Evolutionary conservation across 2,888 invertebrate genomes (phyloP).

Genomic region (Mythimna albipuncta): DNA sequence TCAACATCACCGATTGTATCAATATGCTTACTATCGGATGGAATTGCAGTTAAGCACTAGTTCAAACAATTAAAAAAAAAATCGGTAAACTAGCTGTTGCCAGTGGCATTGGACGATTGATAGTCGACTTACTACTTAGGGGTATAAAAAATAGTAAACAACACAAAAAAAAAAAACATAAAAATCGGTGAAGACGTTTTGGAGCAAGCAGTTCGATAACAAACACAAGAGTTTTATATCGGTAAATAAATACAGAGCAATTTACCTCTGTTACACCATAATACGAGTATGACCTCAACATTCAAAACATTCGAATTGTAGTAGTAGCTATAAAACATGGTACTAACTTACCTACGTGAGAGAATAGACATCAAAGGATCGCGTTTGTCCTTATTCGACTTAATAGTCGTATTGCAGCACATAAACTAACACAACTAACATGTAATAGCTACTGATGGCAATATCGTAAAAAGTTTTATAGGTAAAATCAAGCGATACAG

Average conservation of each 20-base stretch:
- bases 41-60: too few species aligned
- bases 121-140: too few species aligned
- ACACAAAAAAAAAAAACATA: too few species aligned
- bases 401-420: conserved; percentile 5
- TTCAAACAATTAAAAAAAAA: too few species aligned
- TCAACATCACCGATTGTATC: too few species aligned
- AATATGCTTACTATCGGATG: too few species aligned
- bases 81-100: too few species aligned
- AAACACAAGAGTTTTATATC: neutral
- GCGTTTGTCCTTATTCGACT: conserved; percentile 3
- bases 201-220: neutral
- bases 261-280: conserved; percentile 1
- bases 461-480: conserved; percentile 42
- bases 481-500: conserved; percentile 18
- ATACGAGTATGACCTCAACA: neutral
- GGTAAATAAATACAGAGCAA: neutral
- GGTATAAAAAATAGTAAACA: too few species aligned
- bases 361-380: conserved; percentile 27
- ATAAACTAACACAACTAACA: conserved; percentile 6
- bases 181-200: too few species aligned
- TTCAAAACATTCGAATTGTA: neutral
- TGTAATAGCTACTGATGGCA: conserved; percentile 6
- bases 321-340: conserved; percentile 27
- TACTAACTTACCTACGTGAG: conserved; percentile 9
- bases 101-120: too few species aligned